Base-by-base conservation (phyloP, 2,113 vertebrate genomes). In the Cettia cetti region DNA sequence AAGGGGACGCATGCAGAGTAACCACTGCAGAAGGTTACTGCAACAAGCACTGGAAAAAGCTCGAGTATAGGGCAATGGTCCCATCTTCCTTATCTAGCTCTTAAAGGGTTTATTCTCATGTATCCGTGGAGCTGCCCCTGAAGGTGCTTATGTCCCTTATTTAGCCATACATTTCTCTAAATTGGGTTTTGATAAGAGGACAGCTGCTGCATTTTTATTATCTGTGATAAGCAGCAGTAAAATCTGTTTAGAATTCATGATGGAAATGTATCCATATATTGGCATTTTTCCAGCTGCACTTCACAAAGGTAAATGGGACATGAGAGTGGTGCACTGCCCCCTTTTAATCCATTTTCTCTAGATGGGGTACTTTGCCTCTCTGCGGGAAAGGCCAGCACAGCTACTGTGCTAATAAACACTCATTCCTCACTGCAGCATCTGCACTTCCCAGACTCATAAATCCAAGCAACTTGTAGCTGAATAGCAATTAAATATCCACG, bases 401-500 rank as follows among this genome's bases (percentile, higher is more conserved):
- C 93, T 75, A 82, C 70, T 47, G 81, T 82, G 84, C 91, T 94
- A 90, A 91, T 85, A 92, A 94, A 92, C 82, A 87, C 75, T 90
- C 66, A 42, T 87, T 94, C 92, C 91, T 97, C 82, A 76, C 53
- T 65, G 94, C 82, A 88, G 82, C 76, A 70, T 80, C 66, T 88
- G 94, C 0, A 7, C 82, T 86, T 91, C 59, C 81, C 89, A 95
- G 94, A 82, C 90, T 86, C 91, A 74, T 91, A 89, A 94, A 96
- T 95, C 91, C 93, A 92, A 87, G 90, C 66, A 94, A 88, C 85
- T 80, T 47, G 75, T 74, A 94, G 85, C 9, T 86, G 89, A 95
- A 85, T 86, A 82, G 77, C 95, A 93, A 92, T 94, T 87, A 95
- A 97, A 94, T 86, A 95, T 82, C 84, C 78, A 39, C 59, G 39